Evolutionary conservation across 1,140 invertebrate species (phyloP).

Genomic region (Drosophila tsacasi): DNA sequence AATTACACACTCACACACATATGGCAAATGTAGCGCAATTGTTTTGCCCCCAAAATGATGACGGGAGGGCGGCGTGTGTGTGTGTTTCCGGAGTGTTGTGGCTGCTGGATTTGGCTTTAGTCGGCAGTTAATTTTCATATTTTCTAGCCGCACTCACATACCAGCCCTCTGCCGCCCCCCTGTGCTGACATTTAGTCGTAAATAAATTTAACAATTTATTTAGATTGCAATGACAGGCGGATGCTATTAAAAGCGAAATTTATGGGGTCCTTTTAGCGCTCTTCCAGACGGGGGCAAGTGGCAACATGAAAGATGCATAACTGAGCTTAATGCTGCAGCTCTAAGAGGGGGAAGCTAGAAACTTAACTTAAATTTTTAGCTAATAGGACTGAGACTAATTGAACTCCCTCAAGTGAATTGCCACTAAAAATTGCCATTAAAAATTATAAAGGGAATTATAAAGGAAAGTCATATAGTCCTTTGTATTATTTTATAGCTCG

Average conservation of each 20-base stretch:
- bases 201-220: conserved; percentile 84
- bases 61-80: conserved; percentile 2
- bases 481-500: too few species aligned
- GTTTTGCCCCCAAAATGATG: conserved; percentile 52
- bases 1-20: conserved; percentile 71
- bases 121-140: conserved; percentile 84
- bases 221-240: conserved; percentile 83
- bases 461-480: too few species aligned
- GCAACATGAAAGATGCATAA: conserved; percentile 26
- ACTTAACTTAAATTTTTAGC: not conserved
- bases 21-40: conserved; percentile 71
- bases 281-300: conserved; percentile 18
- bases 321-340: conserved; percentile 48
- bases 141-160: conserved; percentile 68
- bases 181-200: conserved; percentile 75
- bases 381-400: not conserved
- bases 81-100: conserved; percentile 30
- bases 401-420: too few species aligned
- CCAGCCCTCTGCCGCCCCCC: not conserved
- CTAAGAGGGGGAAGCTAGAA: not conserved
- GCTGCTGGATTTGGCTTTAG: conserved; percentile 75
- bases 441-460: too few species aligned
- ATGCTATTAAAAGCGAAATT: conserved; percentile 81
- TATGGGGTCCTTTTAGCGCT: conserved; percentile 61
- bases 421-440: not conserved